A percentile compares a stretch with the other conserved stretches of the same genome.
Conservation (phyloP, 1,140 invertebrate genomes). For the Bombus polaris region DNA sequence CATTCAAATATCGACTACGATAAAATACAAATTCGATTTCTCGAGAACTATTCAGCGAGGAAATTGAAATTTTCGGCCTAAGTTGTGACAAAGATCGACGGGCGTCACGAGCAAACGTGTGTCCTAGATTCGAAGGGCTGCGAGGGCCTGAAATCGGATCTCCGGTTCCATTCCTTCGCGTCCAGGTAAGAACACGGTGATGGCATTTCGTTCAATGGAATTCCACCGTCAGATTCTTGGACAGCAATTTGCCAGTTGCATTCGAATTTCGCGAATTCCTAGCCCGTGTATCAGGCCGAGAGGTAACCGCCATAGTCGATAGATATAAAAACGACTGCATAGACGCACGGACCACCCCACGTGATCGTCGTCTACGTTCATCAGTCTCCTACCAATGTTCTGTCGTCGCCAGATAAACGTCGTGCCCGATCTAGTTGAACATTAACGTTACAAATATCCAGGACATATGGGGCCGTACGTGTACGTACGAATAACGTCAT, state of each 20-base stretch:
- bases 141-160: constrained; percentile 47
- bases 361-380: constrained; percentile 61
- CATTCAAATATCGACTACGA: not conserved
- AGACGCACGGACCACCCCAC: constrained; percentile 75
- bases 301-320: constrained; percentile 72
- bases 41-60: not conserved
- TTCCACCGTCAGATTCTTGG: constrained; percentile 76
- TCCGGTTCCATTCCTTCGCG: constrained; percentile 64
- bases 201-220: constrained; percentile 78
- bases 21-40: not conserved
- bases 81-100: constrained; percentile 12
- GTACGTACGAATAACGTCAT: constrained; percentile 38
- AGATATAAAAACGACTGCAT: constrained; percentile 71
- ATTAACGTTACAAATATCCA: constrained; percentile 42
- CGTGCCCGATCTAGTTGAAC: not conserved
- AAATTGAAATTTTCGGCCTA: not conserved
- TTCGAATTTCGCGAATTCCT: constrained; percentile 80
- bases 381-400: constrained; percentile 15
- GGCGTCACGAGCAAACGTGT: constrained; percentile 24
- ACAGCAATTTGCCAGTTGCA: constrained; percentile 79
- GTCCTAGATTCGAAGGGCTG: constrained; percentile 23
- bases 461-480: not conserved
- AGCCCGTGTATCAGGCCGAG: constrained; percentile 73
- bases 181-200: constrained; percentile 73
- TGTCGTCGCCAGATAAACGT: not conserved